These are phyloP conservation scores for Morone chrysops DNA, from an alignment of 2,113 vertebrate species.

Conservation along the genomic window DNA sequence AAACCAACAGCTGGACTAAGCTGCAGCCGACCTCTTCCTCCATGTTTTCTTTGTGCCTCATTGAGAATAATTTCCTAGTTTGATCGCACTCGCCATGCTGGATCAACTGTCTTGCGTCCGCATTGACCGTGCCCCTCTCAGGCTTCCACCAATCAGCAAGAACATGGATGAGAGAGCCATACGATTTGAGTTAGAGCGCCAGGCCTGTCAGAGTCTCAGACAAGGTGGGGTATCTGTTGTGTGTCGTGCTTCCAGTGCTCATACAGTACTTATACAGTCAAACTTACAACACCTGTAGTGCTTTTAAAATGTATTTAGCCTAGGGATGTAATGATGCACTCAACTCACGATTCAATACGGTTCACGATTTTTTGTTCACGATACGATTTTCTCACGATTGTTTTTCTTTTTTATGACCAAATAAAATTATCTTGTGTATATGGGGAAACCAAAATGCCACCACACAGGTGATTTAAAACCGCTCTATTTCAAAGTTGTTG, in stretches of 20 bases:
- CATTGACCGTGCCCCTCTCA: constrained; percentile 69
- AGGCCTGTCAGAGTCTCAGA: constrained; percentile 79
- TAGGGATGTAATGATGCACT: no score
- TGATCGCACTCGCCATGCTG: constrained; percentile 67
- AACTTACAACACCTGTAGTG: not conserved
- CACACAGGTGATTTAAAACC: no score
- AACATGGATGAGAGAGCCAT: constrained; percentile 70
- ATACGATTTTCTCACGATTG: no score
- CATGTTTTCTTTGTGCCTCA: not conserved
- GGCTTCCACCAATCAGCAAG: constrained; percentile 72
- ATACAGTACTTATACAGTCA: not conserved
- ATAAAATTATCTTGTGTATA: no score
- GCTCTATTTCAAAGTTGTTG: no score
- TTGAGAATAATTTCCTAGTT: not conserved
- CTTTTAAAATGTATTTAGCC: not conserved
- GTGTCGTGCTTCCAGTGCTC: not conserved
- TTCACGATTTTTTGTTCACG: no score
- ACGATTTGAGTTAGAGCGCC: constrained; percentile 74
- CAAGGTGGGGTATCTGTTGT: constrained; percentile 76
- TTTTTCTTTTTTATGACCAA: no score
- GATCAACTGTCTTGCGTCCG: constrained; percentile 66
- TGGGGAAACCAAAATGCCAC: no score
- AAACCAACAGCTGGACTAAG: constrained; percentile 27
- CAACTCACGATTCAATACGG: no score
- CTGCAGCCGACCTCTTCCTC: not conserved